These are phyloP conservation scores for Chesias legatella DNA, from an alignment of 2,888 invertebrate species.

Conservation along the genomic window DNA sequence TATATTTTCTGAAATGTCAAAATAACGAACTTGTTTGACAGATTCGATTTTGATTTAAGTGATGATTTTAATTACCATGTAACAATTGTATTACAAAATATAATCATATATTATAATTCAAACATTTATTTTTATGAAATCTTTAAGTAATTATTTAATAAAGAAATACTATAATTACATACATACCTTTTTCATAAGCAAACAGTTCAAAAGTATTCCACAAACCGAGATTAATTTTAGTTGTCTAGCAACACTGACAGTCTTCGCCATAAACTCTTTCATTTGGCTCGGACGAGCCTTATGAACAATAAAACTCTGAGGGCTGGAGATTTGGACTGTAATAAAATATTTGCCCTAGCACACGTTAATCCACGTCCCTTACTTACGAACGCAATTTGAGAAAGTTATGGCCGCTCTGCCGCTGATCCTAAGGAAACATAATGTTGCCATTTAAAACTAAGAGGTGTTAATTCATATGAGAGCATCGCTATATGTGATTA, in stretches of 20 bases:
- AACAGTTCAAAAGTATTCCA: slow-evolving; percentile 27
- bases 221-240: slow-evolving; percentile 43
- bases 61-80: no score
- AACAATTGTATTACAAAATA: no score
- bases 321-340: slow-evolving; percentile 80
- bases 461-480: slow-evolving; percentile 18
- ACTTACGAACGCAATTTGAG: slow-evolving; percentile 77
- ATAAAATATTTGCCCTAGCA: slow-evolving; percentile 80
- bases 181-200: no score
- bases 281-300: slow-evolving; percentile 80
- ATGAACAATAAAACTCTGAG: slow-evolving; percentile 81
- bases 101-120: no score
- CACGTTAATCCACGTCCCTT: slow-evolving; percentile 77
- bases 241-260: slow-evolving; percentile 65
- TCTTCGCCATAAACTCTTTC: slow-evolving; percentile 79
- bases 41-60: no score
- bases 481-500: slow-evolving; percentile 20
- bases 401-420: slow-evolving; percentile 63
- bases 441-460: slow-evolving; percentile 28
- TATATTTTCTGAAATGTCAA: slow-evolving; percentile 12
- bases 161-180: no score
- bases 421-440: slow-evolving; percentile 42
- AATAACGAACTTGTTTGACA: slow-evolving; percentile 1
- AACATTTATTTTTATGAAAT: no score
- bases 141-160: no score